phyloP scores from a whole-genome alignment of 2,888 invertebrate genomes.

The Epiperipatus broadwayi region DNA sequence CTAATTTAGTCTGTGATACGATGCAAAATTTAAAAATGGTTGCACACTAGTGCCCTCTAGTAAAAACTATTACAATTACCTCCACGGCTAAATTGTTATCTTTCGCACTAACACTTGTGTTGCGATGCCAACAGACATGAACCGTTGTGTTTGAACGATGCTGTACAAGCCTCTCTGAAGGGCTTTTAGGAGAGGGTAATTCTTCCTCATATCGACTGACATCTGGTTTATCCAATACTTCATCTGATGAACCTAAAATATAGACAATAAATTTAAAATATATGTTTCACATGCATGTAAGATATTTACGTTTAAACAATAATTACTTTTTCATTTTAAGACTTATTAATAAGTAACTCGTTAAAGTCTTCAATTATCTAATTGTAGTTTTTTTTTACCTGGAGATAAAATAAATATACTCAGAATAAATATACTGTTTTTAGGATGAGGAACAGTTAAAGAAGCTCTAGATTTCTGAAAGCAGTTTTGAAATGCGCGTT shows the following conservation, averaged over 20 bases:
- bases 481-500: no score
- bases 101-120: conserved; percentile 52
- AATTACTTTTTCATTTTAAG: no score
- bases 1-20: no score
- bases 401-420: no score
- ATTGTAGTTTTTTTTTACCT: no score
- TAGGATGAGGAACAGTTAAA: no score
- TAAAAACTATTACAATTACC: conserved; percentile 30
- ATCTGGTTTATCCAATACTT: conserved; percentile 40
- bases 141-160: conserved; percentile 39
- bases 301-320: conserved; percentile 26
- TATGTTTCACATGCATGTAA: conserved; percentile 15
- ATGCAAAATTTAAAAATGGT: background rate
- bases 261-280: no score
- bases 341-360: no score
- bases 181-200: conserved; percentile 13
- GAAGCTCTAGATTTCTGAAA: no score
- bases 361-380: no score
- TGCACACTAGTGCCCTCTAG: no score
- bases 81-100: conserved; percentile 53
- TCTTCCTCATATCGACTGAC: conserved; percentile 16
- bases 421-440: no score
- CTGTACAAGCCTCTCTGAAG: conserved; percentile 15
- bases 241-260: conserved; percentile 46
- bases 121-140: conserved; percentile 95